Conservation (phyloP, 2,888 invertebrate genomes). For the Andrena trimmerana region DNA sequence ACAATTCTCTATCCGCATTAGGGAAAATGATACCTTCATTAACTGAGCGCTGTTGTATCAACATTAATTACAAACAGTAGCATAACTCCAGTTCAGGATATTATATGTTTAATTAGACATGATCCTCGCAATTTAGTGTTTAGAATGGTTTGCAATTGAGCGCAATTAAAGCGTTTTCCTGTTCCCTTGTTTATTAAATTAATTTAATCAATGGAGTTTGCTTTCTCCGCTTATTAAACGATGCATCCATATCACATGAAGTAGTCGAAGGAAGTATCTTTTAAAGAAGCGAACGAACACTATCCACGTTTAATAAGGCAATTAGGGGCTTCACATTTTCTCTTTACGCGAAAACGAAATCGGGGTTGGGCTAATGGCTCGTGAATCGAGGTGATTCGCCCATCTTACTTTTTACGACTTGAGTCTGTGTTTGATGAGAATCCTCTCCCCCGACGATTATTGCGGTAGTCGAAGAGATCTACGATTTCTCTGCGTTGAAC, state of each 20-base stretch:
- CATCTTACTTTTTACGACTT: constrained; percentile 30
- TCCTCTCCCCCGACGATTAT: neutral
- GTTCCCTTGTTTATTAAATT: neutral
- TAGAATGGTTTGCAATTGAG: neutral
- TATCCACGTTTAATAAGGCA: constrained; percentile 45
- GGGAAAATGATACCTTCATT: neutral
- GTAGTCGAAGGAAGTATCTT: constrained; percentile 28
- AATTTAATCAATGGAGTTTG: neutral
- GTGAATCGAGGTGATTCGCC: constrained; percentile 7
- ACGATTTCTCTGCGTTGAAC: neutral
- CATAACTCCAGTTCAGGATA: neutral
- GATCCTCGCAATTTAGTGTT: neutral
- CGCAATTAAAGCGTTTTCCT: neutral
- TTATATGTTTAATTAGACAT: neutral
- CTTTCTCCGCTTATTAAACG: neutral
- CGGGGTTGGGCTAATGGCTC: constrained; percentile 19
- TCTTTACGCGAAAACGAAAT: constrained; percentile 13
- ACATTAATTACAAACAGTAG: neutral
- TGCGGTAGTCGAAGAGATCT: neutral
- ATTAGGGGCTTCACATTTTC: neutral
- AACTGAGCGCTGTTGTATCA: neutral
- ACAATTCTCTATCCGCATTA: neutral
- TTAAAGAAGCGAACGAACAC: constrained; percentile 46
- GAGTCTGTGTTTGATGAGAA: constrained; percentile 10
- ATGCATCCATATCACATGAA: constrained; percentile 26